Base-by-base conservation (phyloP, 2,888 invertebrate genomes). In the Brachylomia viminalis region DNA sequence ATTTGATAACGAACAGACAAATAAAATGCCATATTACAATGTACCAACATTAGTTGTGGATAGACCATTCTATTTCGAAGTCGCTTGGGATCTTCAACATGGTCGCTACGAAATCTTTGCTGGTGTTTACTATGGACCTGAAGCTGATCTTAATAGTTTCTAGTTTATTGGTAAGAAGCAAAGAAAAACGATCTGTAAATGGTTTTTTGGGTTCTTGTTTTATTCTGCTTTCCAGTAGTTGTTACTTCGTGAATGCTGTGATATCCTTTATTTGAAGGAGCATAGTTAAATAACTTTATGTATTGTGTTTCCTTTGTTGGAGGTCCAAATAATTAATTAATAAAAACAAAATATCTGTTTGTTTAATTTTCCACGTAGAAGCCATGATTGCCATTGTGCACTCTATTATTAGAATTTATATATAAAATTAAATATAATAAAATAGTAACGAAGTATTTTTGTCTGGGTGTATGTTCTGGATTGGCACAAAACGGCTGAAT, bases 121-220 rank as follows among this genome's bases (percentile, higher is more conserved):
- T 20, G 95, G 94, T 0, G 90, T 92, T 4, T 95, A 91, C 70
- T 92, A 92, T 75, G 93, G 94, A 0, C 92, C 92, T 2, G 87
- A 92, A 38, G 38, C 61, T 17, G 61, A 30, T 8, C 20, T 30
- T 33, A 1, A 23, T 0, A 17, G 8, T 23, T 71, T 67, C 33
- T 77, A 81, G 27, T 27, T 52, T 0, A 30, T 33, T 58, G 7
- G n/a, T n/a, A 23, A 52, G 10, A 30, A 13, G 27, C 11, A 15
- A 54, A n/a, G 27, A 38, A 65, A 54, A 72, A 45, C 11, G 0
- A n/a, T n/a, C n/a, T n/a, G n/a, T n/a, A n/a, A n/a, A n/a, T n/a
- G n/a, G n/a, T n/a, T n/a, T n/a, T n/a, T n/a, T n/a, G n/a, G n/a
- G n/a, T 49, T 54, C 54, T 52, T 52, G 33, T 30, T 38, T 38